A percentile compares a stretch with the other conserved stretches of the same genome.
Evolutionary conservation across 2,888 invertebrate genomes (phyloP).

Genomic region (Nesidiocoris tenuis): DNA sequence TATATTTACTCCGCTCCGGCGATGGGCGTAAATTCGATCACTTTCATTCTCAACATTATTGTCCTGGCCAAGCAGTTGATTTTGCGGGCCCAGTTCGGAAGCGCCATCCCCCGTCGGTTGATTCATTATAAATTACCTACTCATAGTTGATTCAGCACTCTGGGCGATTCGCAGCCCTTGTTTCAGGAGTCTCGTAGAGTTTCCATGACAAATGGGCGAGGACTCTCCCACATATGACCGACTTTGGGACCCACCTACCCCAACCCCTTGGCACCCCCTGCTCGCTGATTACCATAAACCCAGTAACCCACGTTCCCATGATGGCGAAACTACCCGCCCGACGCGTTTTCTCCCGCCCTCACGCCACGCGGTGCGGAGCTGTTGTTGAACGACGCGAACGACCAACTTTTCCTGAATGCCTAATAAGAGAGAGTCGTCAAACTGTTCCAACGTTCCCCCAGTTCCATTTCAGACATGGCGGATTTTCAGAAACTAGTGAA

Average conservation of each 20-base stretch:
- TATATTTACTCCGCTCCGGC: too few species aligned
- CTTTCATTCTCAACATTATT: too few species aligned
- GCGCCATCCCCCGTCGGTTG: neutral
- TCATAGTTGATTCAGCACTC: neutral
- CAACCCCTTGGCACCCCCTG: neutral
- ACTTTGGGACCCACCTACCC: neutral
- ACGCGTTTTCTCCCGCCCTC: neutral
- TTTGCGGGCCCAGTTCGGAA: neutral
- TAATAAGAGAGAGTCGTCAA: neutral
- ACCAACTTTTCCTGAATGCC: neutral
- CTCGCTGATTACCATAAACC: neutral
- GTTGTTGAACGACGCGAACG: neutral
- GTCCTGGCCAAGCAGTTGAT: too few species aligned
- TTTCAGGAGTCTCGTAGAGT: neutral
- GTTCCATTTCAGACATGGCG: neutral
- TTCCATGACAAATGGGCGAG: neutral
- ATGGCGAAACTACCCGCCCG: neutral
- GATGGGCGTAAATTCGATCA: too few species aligned
- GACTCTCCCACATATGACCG: neutral
- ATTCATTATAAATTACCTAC: neutral
- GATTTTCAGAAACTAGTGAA: neutral
- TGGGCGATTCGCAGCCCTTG: neutral
- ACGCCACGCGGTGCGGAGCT: neutral
- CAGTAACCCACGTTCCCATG: neutral
- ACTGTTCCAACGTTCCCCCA: neutral